phyloP scores from a whole-genome alignment of 2,888 invertebrate genomes.

The Phyllotreta striolata region DNA sequence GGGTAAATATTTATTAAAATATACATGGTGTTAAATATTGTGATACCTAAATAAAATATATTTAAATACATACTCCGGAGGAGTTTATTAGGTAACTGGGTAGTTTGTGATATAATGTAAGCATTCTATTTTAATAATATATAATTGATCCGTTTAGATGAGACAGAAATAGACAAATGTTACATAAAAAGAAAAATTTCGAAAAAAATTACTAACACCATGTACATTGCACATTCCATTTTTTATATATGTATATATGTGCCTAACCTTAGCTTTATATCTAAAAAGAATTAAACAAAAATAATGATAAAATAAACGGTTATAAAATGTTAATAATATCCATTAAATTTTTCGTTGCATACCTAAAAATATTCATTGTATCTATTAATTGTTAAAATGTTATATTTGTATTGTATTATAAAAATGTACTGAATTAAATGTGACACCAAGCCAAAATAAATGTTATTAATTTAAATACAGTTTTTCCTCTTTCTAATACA shows the following conservation, averaged over 20 bases:
- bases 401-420: constrained; percentile 56
- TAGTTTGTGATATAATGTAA: constrained; percentile 32
- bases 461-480: constrained; percentile 48
- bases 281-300: constrained; percentile 18
- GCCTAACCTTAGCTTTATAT: constrained; percentile 57
- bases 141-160: constrained; percentile 2
- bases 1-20: constrained; percentile 1
- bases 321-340: constrained; percentile 28
- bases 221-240: constrained; percentile 40
- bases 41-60: constrained; percentile 6
- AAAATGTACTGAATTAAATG: constrained; percentile 60
- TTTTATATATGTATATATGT: constrained; percentile 56
- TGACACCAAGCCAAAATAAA: constrained; percentile 61
- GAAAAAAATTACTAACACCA: constrained; percentile 25
- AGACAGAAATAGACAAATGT: background rate
- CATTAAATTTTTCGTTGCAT: constrained; percentile 38
- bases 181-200: constrained; percentile 5
- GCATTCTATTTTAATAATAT: constrained; percentile 23
- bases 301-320: constrained; percentile 8
- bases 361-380: constrained; percentile 28
- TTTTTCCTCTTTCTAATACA: background rate
- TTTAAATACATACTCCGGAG: constrained; percentile 17
- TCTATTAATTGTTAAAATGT: constrained; percentile 54
- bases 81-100: constrained; percentile 29
- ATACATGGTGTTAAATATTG: constrained; percentile 27